phyloP scores from a whole-genome alignment of 2,888 invertebrate species.

The Leptogaster cylindrica region DNA sequence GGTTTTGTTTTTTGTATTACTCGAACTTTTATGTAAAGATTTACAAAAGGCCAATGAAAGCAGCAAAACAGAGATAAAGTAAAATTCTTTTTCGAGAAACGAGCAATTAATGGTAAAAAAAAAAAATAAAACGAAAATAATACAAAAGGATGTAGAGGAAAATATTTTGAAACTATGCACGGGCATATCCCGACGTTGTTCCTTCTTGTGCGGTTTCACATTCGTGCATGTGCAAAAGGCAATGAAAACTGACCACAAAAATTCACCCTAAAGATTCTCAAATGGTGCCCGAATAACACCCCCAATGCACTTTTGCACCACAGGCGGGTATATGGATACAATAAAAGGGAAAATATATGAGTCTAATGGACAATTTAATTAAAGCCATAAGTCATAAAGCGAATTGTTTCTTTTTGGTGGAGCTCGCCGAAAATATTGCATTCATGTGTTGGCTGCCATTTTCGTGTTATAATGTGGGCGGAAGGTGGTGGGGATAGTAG shows the following conservation, averaged over 20 bases:
- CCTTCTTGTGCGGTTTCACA: not conserved
- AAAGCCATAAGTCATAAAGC: conserved; percentile 35
- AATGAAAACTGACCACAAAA: too few relatives aligned
- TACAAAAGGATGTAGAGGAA: not conserved
- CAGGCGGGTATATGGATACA: conserved; percentile 8
- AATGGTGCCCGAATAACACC: not conserved
- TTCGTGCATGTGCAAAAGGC: too few relatives aligned
- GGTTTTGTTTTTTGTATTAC: too few relatives aligned
- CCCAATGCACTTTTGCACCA: conserved; percentile 1
- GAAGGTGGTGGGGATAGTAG: conserved; percentile 19
- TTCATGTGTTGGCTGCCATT: conserved; percentile 32
- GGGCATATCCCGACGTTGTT: too few relatives aligned
- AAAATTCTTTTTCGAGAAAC: not conserved
- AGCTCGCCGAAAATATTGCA: conserved; percentile 15
- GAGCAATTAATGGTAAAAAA: conserved; percentile 10
- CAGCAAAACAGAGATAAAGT: not conserved
- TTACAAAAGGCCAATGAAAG: not conserved
- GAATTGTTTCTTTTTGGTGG: conserved; percentile 34
- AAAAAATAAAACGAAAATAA: too few relatives aligned
- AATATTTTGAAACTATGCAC: conserved; percentile 3
- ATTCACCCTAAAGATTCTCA: not conserved
- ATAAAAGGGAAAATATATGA: conserved; percentile 18
- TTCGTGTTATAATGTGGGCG: conserved; percentile 24
- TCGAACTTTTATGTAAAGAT: conserved; percentile 8
- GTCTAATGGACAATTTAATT: conserved; percentile 42